Base-by-base conservation (phyloP, 2,888 invertebrate genomes). In the Acanthoscelides obtectus region DNA sequence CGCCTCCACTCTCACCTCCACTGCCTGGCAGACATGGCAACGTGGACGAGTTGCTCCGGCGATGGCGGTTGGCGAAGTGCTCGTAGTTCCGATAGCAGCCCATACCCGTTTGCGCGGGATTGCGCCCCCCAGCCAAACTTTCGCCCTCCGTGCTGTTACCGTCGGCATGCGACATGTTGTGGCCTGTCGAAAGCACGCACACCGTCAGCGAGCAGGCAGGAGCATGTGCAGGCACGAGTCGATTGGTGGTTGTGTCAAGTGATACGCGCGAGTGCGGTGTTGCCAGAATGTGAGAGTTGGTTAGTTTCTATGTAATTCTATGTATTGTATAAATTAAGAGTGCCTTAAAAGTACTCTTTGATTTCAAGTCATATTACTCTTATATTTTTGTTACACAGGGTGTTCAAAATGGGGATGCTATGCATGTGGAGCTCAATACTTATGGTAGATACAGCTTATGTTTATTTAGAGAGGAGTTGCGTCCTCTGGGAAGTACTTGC, bases 91-190 rank as follows among this genome's bases (percentile, higher is more conserved):
- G 90, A 87, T 92, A 93, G 88, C 93, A 93, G 81, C 92, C 93
- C 76, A 90, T 90, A 77, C 89, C 92, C 78, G 92, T 92, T 82
- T 92, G 93, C 77, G 91, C 90, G 75, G 89, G 90, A 84, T 92
- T 93, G 71, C 88, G 87, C 75, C 86, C 80, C 80, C 83, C 86
- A 73, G 86, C 86, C 70, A 86, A 86, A 73, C 88, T 88, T 78
- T 90, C 90, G 75, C 87, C 89, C 80, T 93, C 93, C 81, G 93
- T 89, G 86, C 94, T 95, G 88, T 93, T 94, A 82, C 93, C 94
- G 87, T 95, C 95, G 84, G 90, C 92, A 88, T 94, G 94, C 86
- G 95, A 94, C 90, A 94, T 89, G 90, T 95, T 94, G 91, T 95
- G 95, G 90, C 95, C 95, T 94, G 91, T 84, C 84, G 85, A 82